A percentile compares a stretch with the other conserved stretches of the same genome.
These are phyloP conservation scores for Anabas testudineus DNA, from an alignment of 2,797 vertebrate species.

Conservation along the genomic window DNA sequence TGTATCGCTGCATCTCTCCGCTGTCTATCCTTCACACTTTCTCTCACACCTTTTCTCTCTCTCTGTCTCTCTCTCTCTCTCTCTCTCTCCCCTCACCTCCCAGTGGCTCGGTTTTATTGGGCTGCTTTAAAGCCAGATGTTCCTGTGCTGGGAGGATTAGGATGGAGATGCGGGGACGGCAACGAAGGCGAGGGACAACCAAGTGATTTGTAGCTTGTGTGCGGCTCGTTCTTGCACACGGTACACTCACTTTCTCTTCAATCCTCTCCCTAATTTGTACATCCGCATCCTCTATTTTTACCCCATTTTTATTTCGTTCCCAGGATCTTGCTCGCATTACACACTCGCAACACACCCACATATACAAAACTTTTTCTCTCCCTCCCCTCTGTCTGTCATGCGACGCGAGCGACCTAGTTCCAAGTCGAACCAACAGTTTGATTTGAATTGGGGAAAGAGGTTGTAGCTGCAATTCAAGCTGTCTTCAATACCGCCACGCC, in stretches of 20 bases:
- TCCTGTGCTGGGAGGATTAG: conserved; percentile 45
- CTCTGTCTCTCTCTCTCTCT: conserved; percentile 33
- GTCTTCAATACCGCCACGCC: conserved; percentile 38
- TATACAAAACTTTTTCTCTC: conserved; percentile 39
- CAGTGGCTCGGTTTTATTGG: conserved; percentile 67
- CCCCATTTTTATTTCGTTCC: conserved; percentile 33
- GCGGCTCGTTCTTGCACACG: conserved; percentile 17
- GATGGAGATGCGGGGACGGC: conserved; percentile 1
- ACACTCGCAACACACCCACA: conserved; percentile 42
- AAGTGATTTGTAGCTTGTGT: conserved; percentile 53
- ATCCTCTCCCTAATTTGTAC: conserved; percentile 9
- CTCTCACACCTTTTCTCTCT: conserved; percentile 61
- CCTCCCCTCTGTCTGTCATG: conserved; percentile 51
- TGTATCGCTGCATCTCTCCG: conserved; percentile 47
- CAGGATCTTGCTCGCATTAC: conserved; percentile 28
- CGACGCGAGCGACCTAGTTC: conserved; percentile 64
- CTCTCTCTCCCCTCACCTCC: conserved; percentile 47
- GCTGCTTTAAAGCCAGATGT: conserved; percentile 74
- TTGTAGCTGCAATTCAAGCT: conserved; percentile 58
- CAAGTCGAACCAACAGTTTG: conserved; percentile 61
- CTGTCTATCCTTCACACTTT: conserved; percentile 66
- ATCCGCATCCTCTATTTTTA: conserved; percentile 29
- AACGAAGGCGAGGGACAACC: conserved; percentile 26
- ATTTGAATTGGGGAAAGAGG: conserved; percentile 61
- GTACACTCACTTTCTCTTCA: conserved; percentile 36